Base-by-base conservation (phyloP, 2,888 invertebrate genomes). In the Erebia epiphron region DNA sequence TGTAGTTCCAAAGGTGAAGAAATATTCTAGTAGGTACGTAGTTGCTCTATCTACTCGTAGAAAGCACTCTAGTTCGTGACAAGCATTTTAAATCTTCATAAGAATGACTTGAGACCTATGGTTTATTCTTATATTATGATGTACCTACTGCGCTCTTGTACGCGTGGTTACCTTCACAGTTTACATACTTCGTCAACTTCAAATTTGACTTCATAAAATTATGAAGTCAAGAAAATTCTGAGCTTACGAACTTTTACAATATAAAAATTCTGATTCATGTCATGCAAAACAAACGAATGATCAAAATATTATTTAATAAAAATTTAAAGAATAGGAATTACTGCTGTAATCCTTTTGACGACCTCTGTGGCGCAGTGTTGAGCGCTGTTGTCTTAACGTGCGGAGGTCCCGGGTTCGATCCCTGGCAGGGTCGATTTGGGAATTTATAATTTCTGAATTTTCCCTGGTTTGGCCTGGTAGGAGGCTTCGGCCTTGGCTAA, bases 121-220 rank as follows among this genome's bases (percentile, higher is more conserved):
- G 16, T 62, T 46, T 62, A 62, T 62, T 26, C 21, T 26, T 62
- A 9, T 54, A 18, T 16, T 46, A 61, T 61, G 61, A 61, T 68
- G 21, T 67, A 58, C 35, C 50, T n/a, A 16, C 13, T n/a, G 14
- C 4, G 52, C 21, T 18, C 5, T 52, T 21, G 18, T 35, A 43
- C 52, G 43, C 52, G 21, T 46, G 58, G 62, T 62, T 26, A 16
- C n/a, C 26, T 35, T n/a, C 18, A n/a, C 46, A 69, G 21, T 35
- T n/a, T 35, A n/a, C 54, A 69, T 64, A 69, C 64, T 69, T 69
- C 50, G 69, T 64, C 63, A 49, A 58, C 64, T 41, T 52, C 41
- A 58, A 64, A 43, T 63, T 69, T 58, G 64, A 18, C 64, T 64
- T 71, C 46, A 67, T 71, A 67, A 67, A 64, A 67, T 71, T 71